phyloP scores from a whole-genome alignment of 2,797 vertebrate genomes.

The Sardinella longiceps region DNA sequence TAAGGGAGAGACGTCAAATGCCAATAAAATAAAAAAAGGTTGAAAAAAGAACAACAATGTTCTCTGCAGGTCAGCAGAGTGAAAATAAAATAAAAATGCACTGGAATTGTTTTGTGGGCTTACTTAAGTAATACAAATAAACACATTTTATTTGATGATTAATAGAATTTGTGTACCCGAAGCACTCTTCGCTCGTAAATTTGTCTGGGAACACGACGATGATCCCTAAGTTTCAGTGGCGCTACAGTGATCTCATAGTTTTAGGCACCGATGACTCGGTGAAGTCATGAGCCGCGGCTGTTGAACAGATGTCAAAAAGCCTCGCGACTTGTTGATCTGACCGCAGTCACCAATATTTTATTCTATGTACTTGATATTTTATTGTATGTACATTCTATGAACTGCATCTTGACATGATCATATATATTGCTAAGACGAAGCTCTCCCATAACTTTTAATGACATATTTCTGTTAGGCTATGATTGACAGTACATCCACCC shows the following conservation, averaged over 20 bases:
- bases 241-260: conserved; percentile 10
- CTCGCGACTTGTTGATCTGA: conserved; percentile 17
- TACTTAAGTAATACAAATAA: background rate
- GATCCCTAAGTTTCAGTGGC: conserved; percentile 25
- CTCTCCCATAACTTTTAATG: background rate
- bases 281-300: conserved; percentile 15
- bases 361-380: background rate
- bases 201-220: background rate
- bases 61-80: background rate
- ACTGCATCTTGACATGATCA: background rate
- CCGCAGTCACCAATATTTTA: background rate
- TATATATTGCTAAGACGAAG: background rate
- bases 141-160: background rate
- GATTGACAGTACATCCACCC: background rate
- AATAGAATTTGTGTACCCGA: background rate
- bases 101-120: background rate
- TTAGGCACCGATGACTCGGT: background rate
- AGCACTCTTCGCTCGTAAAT: background rate
- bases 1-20: conserved; percentile 33
- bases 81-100: background rate
- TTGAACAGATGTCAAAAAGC: background rate
- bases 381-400: background rate
- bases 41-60: background rate
- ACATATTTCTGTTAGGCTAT: background rate
- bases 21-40: background rate